A percentile compares a stretch with the other conserved stretches of the same genome.
Evolutionary conservation across 2,888 invertebrate genomes (phyloP).

Genomic region (Tetragnatha montana): DNA sequence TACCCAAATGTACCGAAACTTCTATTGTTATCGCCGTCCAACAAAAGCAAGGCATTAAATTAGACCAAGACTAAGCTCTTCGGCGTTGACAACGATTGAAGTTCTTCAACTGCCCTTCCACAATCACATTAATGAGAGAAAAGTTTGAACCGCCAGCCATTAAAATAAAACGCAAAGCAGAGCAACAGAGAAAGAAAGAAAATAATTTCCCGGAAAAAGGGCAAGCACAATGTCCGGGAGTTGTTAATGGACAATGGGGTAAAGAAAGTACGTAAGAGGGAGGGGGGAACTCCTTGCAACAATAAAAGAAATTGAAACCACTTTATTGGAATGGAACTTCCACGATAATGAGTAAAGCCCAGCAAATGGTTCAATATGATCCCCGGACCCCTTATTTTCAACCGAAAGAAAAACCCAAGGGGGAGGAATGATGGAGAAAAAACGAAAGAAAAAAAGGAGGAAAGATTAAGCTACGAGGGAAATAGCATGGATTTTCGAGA

Average conservation of each 20-base stretch:
- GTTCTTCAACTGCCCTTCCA: slow-evolving; percentile 34
- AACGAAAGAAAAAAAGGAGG: slow-evolving; percentile 43
- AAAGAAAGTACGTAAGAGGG: slow-evolving; percentile 31
- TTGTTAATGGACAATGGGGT: slow-evolving; percentile 61
- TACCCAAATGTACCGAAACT: slow-evolving; percentile 17
- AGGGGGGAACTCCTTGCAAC: slow-evolving; percentile 33
- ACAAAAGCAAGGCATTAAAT: slow-evolving; percentile 46
- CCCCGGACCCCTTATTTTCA: slow-evolving; percentile 58
- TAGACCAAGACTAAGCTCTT: slow-evolving; percentile 33
- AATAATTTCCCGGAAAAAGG: slow-evolving; percentile 4
- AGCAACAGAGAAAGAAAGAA: not conserved
- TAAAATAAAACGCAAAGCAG: slow-evolving; percentile 44
- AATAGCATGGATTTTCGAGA: slow-evolving; percentile 69
- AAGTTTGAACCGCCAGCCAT: slow-evolving; percentile 54
- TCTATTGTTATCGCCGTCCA: not conserved
- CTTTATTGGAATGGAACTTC: slow-evolving; percentile 69
- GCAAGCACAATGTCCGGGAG: slow-evolving; percentile 19
- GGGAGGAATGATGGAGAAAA: slow-evolving; percentile 20
- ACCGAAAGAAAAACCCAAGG: slow-evolving; percentile 17
- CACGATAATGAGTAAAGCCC: slow-evolving; percentile 70
- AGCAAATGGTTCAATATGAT: slow-evolving; percentile 68
- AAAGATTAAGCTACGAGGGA: slow-evolving; percentile 69
- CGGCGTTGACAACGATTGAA: slow-evolving; percentile 49
- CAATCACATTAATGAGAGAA: slow-evolving; percentile 65
- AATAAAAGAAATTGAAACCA: slow-evolving; percentile 71